Percentiles rank a stretch among this genome's conserved stretches.
phyloP scores from a whole-genome alignment of 2,888 invertebrate species.

The Drosophila acutilabella region DNA sequence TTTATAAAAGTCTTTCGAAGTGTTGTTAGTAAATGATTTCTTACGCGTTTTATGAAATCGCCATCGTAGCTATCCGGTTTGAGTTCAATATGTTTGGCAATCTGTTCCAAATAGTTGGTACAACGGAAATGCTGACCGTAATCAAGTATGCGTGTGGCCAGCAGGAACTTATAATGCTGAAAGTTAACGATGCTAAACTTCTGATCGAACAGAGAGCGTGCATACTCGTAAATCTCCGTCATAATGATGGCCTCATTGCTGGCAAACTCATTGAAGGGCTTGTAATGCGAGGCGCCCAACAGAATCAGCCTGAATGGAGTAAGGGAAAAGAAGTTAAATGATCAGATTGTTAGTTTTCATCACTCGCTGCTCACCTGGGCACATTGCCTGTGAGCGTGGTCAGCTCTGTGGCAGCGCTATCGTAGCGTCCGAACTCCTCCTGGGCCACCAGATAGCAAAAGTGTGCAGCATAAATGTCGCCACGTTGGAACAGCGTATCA shows the following conservation, averaged over 20 bases:
- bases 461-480: constrained; percentile 95
- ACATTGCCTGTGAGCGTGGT: constrained; percentile 78
- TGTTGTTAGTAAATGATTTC: background rate
- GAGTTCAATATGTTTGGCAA: constrained; percentile 88
- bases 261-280: constrained; percentile 89
- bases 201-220: constrained; percentile 91
- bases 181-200: constrained; percentile 90
- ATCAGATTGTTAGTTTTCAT: background rate
- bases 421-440: constrained; percentile 84
- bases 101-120: constrained; percentile 90
- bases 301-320: constrained; percentile 89
- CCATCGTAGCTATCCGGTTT: constrained; percentile 59
- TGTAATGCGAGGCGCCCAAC: constrained; percentile 90
- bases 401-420: constrained; percentile 77
- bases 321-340: background rate
- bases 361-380: constrained; percentile 67
- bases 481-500: constrained; percentile 90
- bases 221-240: constrained; percentile 98
- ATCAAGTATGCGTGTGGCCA: constrained; percentile 92
- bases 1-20: background rate
- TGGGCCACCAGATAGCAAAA: constrained; percentile 96
- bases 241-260: constrained; percentile 95
- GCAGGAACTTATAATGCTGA: constrained; percentile 94
- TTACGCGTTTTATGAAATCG: constrained; percentile 68
- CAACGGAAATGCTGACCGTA: constrained; percentile 90